These are phyloP conservation scores for Gymnobelideus leadbeateri DNA, from an alignment of 2,113 vertebrate species.

Conservation along the genomic window DNA sequence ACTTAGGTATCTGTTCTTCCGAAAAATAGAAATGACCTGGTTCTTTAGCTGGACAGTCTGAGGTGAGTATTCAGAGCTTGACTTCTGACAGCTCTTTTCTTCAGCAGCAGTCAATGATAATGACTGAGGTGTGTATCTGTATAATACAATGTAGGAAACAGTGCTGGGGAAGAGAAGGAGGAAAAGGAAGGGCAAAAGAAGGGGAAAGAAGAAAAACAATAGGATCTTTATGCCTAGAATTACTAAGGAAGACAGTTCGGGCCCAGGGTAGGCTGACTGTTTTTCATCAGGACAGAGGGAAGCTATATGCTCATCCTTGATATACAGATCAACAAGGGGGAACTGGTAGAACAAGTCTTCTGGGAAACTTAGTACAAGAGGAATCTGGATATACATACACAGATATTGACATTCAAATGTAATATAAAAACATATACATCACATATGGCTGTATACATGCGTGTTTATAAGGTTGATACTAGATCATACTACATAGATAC, in stretches of 20 bases:
- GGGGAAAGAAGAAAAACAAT: background rate
- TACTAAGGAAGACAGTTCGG: background rate
- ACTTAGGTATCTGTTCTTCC: slow-evolving; percentile 42
- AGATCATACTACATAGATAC: background rate
- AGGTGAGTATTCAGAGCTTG: background rate
- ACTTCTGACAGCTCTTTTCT: slow-evolving; percentile 11
- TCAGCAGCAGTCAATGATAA: slow-evolving; percentile 21
- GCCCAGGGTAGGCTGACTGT: background rate
- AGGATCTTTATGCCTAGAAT: background rate
- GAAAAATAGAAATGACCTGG: slow-evolving; percentile 42
- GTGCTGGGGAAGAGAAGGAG: background rate
- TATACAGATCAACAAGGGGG: background rate
- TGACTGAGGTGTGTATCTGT: background rate
- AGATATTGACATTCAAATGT: background rate
- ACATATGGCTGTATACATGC: background rate
- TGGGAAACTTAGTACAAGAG: background rate
- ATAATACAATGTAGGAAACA: background rate
- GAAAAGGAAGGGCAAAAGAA: background rate
- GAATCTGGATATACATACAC: background rate
- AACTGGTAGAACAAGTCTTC: background rate
- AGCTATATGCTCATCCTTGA: background rate
- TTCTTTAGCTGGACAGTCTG: slow-evolving; percentile 27
- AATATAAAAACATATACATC: background rate
- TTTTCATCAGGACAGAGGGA: background rate
- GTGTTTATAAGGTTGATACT: no score